Evolutionary conservation across 23 tunicate species (phyloP).

Genomic region (Halocynthia roretzi): DNA sequence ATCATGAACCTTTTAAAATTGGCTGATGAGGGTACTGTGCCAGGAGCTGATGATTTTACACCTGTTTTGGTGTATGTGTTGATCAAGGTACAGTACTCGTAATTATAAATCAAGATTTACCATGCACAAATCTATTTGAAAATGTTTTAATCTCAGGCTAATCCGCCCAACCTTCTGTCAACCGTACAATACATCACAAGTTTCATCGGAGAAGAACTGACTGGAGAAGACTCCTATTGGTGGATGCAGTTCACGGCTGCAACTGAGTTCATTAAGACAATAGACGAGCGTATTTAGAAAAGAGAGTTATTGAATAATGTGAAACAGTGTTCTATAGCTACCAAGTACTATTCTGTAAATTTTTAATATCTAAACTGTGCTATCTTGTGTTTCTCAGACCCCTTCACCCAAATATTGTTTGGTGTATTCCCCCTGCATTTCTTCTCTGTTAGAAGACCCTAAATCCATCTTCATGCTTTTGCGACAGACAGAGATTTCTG

Average conservation of each 20-base stretch:
- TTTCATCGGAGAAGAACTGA: constrained; percentile 64
- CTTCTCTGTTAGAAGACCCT: too few relatives aligned
- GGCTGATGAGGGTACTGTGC: constrained; percentile 74
- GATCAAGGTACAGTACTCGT: constrained; percentile 43
- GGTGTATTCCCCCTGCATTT: too few relatives aligned
- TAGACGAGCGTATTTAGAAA: constrained; percentile 77
- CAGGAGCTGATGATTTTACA: constrained; percentile 96
- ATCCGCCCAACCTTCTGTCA: constrained; percentile 86
- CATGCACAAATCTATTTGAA: too few relatives aligned
- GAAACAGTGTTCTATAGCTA: too few relatives aligned
- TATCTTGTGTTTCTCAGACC: too few relatives aligned
- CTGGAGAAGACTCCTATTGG: constrained; percentile 95
- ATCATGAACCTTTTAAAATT: constrained; percentile 84
- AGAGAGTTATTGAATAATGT: not conserved
- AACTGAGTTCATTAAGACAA: constrained; percentile 90
- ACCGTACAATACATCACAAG: constrained; percentile 81
- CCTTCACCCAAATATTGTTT: too few relatives aligned
- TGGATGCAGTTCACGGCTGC: constrained; percentile 99
- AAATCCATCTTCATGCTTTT: too few relatives aligned
- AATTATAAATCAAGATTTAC: too few relatives aligned
- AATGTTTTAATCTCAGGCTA: constrained; percentile 46
- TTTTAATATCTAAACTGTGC: too few relatives aligned
- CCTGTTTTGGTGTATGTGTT: constrained; percentile 92
- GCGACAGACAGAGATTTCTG: too few relatives aligned
- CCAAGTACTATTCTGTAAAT: too few relatives aligned